phyloP scores from a whole-genome alignment of 1,140 invertebrate species.

The Leptoteleia sp. region DNA sequence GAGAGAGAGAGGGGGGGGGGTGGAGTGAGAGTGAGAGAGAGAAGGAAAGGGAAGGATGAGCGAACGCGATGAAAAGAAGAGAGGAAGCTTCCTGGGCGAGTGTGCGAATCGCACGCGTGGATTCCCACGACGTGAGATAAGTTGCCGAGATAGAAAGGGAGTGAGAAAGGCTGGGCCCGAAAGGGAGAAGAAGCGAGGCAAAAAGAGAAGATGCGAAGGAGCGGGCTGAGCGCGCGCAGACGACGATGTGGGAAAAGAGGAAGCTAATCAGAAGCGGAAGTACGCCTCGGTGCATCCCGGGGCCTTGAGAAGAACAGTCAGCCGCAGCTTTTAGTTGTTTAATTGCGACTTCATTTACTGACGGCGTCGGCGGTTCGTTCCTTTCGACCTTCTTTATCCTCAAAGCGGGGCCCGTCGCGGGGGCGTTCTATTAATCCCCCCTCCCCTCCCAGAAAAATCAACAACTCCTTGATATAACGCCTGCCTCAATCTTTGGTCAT shows the following conservation, averaged over 20 bases:
- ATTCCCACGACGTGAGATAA: constrained; percentile 75
- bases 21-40: no score
- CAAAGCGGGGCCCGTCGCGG: background rate
- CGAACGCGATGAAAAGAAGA: constrained; percentile 51
- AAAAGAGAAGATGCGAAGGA: constrained; percentile 51
- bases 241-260: constrained; percentile 80
- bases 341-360: constrained; percentile 80
- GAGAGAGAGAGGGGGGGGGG: no score
- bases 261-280: constrained; percentile 82
- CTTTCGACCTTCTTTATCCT: no score
- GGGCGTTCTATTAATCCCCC: constrained; percentile 23
- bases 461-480: no score
- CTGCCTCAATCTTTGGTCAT: no score
- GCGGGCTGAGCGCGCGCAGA: constrained; percentile 47
- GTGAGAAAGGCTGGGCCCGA: constrained; percentile 58
- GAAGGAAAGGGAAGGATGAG: no score
- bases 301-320: constrained; percentile 76
- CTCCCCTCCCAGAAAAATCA: constrained; percentile 14
- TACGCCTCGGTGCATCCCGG: constrained; percentile 77
- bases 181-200: constrained; percentile 52
- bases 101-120: constrained; percentile 74
- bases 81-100: constrained; percentile 64
- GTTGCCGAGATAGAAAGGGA: constrained; percentile 66
- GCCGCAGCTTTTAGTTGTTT: constrained; percentile 78
- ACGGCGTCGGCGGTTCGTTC: no score